A percentile compares a stretch with the other conserved stretches of the same genome.
These are phyloP conservation scores for Pandemis heparana DNA, from an alignment of 2,888 invertebrate species.

Conservation along the genomic window DNA sequence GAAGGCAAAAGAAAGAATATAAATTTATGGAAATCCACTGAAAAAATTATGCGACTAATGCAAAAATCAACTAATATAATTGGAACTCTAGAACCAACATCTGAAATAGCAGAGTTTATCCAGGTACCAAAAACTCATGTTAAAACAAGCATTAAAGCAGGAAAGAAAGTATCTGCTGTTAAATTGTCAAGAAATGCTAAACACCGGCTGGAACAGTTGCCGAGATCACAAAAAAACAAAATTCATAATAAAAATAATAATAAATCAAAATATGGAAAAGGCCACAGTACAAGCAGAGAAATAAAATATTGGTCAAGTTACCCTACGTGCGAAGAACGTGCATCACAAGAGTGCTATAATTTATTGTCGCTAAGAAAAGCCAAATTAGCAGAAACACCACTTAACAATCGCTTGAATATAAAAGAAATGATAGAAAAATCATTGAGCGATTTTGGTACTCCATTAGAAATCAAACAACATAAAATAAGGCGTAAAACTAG, in stretches of 20 bases:
- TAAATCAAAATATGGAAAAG: neutral
- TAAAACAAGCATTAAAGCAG: neutral
- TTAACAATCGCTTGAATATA: neutral
- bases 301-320: slow-evolving; percentile 4
- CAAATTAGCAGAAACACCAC: slow-evolving; percentile 1
- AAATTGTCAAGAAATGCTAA: neutral
- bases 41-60: neutral
- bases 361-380: neutral
- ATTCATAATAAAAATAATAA: neutral
- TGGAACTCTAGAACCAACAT: neutral
- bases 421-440: slow-evolving; percentile 5
- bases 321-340: neutral
- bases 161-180: neutral
- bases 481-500: neutral
- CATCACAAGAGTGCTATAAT: slow-evolving; percentile 6
- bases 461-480: neutral
- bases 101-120: neutral
- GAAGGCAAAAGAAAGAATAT: neutral
- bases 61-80: neutral
- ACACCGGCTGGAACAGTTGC: neutral
- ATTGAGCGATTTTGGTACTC: neutral
- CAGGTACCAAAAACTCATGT: neutral
- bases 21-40: slow-evolving; percentile 5
- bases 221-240: neutral
- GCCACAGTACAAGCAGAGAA: neutral